Evolutionary conservation across 2,888 invertebrate species (phyloP).

Genomic region (Epinotia nisella): DNA sequence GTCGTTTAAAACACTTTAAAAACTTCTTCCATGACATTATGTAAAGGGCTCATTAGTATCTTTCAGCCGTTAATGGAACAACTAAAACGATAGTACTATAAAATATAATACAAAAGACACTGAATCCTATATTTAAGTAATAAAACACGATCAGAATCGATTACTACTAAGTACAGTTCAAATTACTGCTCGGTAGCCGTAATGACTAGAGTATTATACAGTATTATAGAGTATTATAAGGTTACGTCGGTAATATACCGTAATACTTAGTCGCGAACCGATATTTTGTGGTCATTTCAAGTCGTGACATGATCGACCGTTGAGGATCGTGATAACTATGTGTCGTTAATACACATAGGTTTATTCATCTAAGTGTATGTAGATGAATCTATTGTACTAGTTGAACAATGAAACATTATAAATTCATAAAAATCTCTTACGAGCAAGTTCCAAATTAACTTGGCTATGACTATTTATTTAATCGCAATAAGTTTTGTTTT

Average conservation of each 20-base stretch:
- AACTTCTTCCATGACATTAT: not conserved
- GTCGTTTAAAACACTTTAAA: not conserved
- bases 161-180: conserved; percentile 41
- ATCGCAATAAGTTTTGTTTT: too few species aligned
- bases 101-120: conserved; percentile 21
- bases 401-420: too few species aligned
- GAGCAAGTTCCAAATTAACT: too few species aligned
- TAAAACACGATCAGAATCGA: conserved; percentile 38
- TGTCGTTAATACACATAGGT: not conserved
- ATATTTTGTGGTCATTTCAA: conserved; percentile 68
- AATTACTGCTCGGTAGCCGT: conserved; percentile 38
- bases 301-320: conserved; percentile 52
- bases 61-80: not conserved
- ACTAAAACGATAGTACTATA: conserved; percentile 9
- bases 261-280: conserved; percentile 62
- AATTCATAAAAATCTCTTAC: too few species aligned
- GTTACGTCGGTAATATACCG: conserved; percentile 50
- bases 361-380: not conserved
- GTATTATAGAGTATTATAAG: conserved; percentile 38
- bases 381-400: not conserved
- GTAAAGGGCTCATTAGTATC: not conserved
- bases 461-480: too few species aligned
- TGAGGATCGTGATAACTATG: conserved; percentile 19
- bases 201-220: conserved; percentile 40
- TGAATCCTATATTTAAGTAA: conserved; percentile 34